Conservation (phyloP, 2,797 vertebrate species). For the Somateria mollissima region DNA sequence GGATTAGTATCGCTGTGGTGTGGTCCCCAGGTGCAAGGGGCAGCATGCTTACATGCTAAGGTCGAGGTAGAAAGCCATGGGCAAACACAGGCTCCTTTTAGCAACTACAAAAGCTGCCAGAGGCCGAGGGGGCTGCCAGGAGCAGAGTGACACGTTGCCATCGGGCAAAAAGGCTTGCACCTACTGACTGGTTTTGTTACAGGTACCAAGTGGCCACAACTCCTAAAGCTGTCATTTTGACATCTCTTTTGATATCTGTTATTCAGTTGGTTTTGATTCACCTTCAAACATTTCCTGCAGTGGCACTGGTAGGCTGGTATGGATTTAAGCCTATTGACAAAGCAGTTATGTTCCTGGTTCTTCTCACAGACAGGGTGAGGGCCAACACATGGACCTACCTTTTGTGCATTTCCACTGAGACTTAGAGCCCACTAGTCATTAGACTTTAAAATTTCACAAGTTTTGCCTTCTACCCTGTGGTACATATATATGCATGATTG, state of each 20-base stretch:
- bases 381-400: background rate
- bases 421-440: background rate
- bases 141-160: rapidly evolving
- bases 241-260: background rate
- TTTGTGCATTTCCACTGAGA: background rate
- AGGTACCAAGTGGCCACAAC: background rate
- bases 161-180: background rate
- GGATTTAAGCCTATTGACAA: background rate
- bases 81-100: rapidly evolving
- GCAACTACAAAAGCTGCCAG: background rate
- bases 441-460: background rate
- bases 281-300: background rate
- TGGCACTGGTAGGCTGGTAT: background rate
- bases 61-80: background rate
- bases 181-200: background rate
- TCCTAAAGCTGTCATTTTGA: background rate
- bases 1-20: background rate
- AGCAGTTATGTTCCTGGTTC: background rate
- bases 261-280: background rate
- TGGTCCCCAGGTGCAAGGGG: background rate
- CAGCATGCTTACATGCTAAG: background rate
- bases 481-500: background rate
- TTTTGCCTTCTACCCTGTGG: background rate
- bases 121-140: background rate
- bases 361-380: background rate